Base-by-base conservation (phyloP, 1,140 invertebrate genomes). In the Rhagoletis zephyria region DNA sequence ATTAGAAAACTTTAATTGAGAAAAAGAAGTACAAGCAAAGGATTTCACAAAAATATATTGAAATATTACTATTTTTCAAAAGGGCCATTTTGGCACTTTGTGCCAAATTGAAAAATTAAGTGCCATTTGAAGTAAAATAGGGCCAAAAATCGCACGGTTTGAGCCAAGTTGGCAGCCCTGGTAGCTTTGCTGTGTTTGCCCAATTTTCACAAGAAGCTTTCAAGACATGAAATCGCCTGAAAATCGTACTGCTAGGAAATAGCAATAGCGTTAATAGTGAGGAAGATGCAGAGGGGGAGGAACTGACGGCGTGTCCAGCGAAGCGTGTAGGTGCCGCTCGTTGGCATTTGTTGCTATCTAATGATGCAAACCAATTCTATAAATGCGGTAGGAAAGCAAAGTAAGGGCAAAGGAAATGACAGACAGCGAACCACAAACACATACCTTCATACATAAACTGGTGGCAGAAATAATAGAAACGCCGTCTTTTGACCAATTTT, bases 291-390 rank as follows among this genome's bases (percentile, higher is more conserved):
- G 16, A 30, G 30, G n/a, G 16, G n/a, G 40, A 42, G 64, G 48
- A 19, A n/a, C 4, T 81, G 48, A 30, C 48, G 16, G 48, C n/a
- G 16, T 16, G 45, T n/a, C 74, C 74, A 56, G 6, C 45, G 7
- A 81, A 56, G 74, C 74, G 48, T 56, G 48, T 56, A 81, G 74
- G 48, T 81, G 74, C 74, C 16, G 30, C n/a, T 81, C n/a, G 4
- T 2, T 19, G 48, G n/a, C 48, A 81, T 81, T 81, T 81, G 74
- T 81, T 81, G 48, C 48, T 56, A 81, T 81, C 74, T 56, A 81
- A 81, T 81, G 74, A 81, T 81, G 74, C 74, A 56, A 16, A 81
- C 42, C 51, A 81, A 81, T 81, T 81, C 74, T n/a, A 81, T 81
- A 81, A 81, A 81, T 81, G 74, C 16, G 48, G 48, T 16, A 65